Conservation (phyloP, 2,113 vertebrate species). For the Chauna torquata region DNA sequence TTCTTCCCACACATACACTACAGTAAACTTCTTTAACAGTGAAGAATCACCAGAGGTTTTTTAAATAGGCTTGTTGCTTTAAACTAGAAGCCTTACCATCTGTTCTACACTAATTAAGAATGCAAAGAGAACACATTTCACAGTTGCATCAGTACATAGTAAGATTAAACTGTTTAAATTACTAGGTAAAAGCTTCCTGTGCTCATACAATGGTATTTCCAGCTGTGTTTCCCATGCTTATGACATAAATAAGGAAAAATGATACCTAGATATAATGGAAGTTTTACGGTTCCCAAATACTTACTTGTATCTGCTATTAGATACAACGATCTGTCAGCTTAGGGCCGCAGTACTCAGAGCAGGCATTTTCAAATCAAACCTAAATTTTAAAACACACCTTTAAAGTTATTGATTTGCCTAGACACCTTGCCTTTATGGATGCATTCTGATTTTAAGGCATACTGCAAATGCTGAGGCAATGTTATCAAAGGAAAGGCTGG, state of each 20-base stretch:
- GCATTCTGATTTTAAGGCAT: neutral
- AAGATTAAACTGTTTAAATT: neutral
- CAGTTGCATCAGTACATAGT: neutral
- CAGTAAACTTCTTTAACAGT: neutral
- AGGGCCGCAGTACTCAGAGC: neutral
- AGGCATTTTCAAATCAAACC: neutral
- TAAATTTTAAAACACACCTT: neutral
- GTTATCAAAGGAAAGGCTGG: neutral
- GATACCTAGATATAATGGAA: neutral
- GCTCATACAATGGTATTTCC: neutral
- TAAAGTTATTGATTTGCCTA: neutral
- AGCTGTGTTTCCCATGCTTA: neutral
- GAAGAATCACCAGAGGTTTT: neutral
- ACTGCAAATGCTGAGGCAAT: neutral
- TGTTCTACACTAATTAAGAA: slow-evolving; percentile 26
- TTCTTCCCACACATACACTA: neutral
- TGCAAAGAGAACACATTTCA: slow-evolving; percentile 11
- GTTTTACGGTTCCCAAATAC: neutral
- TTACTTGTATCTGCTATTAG: neutral
- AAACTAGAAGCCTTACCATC: slow-evolving; percentile 36
- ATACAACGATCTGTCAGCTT: neutral
- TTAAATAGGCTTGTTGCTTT: neutral
- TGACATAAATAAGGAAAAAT: neutral
- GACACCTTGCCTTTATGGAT: neutral
- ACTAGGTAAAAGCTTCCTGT: neutral